A percentile compares a stretch with the other conserved stretches of the same genome.
phyloP scores from a whole-genome alignment of 2,797 vertebrate genomes.

The Ceyx erithaca region DNA sequence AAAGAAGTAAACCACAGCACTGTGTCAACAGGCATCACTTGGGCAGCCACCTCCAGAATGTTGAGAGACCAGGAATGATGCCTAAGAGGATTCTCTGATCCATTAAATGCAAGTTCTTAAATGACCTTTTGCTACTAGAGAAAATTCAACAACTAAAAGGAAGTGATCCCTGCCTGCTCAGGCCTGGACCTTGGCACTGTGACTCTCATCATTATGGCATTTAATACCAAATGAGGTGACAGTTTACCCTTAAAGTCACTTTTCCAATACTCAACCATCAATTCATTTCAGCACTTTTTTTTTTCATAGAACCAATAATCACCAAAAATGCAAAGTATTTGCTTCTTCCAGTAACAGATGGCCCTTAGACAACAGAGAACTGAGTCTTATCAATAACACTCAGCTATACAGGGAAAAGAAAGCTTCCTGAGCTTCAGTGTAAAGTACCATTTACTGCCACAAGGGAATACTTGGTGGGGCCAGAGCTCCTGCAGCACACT shows the following conservation, averaged over 20 bases:
- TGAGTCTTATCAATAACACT: slow-evolving; percentile 58
- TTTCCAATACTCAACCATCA: slow-evolving; percentile 5
- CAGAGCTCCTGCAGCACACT: neutral
- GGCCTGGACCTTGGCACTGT: neutral
- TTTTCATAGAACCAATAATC: slow-evolving; percentile 38
- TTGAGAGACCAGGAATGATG: neutral
- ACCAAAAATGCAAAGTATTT: slow-evolving; percentile 43
- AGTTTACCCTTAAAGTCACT: neutral
- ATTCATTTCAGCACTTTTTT: slow-evolving; percentile 30
- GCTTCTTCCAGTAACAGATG: slow-evolving; percentile 46
- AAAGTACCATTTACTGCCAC: slow-evolving; percentile 52
- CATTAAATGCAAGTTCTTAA: slow-evolving; percentile 17
- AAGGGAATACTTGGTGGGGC: slow-evolving; percentile 22
- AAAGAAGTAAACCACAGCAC: neutral
- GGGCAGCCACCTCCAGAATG: neutral
- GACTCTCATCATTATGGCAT: neutral
- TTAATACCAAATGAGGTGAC: neutral
- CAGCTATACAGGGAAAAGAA: neutral
- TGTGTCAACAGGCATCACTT: neutral
- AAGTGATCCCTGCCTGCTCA: neutral
- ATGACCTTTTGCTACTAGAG: slow-evolving; percentile 3
- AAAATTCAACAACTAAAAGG: neutral
- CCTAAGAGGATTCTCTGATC: neutral
- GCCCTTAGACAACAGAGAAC: slow-evolving; percentile 34
- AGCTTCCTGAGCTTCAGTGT: slow-evolving; percentile 4